phyloP scores from a whole-genome alignment of 53 echinoderm and acorn worm species.

The Patiria pectinifera region DNA sequence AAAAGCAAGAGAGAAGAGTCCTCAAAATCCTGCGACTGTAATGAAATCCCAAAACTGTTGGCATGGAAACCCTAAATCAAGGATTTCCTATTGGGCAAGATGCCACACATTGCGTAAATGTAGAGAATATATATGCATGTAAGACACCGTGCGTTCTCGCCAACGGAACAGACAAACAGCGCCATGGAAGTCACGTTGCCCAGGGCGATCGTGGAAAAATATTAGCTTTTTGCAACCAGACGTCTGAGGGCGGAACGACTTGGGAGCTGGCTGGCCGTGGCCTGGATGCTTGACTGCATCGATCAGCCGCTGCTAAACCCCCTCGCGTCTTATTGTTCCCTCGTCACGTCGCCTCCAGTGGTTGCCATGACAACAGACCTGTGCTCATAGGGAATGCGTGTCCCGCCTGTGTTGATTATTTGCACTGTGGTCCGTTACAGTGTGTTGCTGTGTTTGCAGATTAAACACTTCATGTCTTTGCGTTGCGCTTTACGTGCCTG shows the following conservation, averaged over 20 bases:
- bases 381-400: neutral
- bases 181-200: slow-evolving; percentile 9
- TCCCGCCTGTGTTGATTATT: neutral
- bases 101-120: neutral
- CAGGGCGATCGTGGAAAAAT: slow-evolving; percentile 7
- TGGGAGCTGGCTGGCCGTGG: slow-evolving; percentile 17
- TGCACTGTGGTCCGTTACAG: neutral
- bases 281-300: slow-evolving; percentile 20
- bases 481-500: neutral
- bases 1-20: neutral
- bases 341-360: neutral
- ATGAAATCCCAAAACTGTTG: neutral
- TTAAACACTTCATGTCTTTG: slow-evolving; percentile 1
- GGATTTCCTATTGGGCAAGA: slow-evolving; percentile 23
- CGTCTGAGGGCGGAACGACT: neutral
- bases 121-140: too few relatives aligned
- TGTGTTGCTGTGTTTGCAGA: neutral
- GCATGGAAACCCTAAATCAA: slow-evolving; percentile 41
- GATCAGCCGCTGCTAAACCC: neutral
- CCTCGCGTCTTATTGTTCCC: neutral
- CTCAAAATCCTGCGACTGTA: neutral
- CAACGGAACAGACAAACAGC: slow-evolving; percentile 3
- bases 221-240: neutral
- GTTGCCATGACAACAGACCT: slow-evolving; percentile 13
- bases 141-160: neutral